phyloP scores from a whole-genome alignment of 2,113 vertebrate species.

The Hippocampus guttulatus region DNA sequence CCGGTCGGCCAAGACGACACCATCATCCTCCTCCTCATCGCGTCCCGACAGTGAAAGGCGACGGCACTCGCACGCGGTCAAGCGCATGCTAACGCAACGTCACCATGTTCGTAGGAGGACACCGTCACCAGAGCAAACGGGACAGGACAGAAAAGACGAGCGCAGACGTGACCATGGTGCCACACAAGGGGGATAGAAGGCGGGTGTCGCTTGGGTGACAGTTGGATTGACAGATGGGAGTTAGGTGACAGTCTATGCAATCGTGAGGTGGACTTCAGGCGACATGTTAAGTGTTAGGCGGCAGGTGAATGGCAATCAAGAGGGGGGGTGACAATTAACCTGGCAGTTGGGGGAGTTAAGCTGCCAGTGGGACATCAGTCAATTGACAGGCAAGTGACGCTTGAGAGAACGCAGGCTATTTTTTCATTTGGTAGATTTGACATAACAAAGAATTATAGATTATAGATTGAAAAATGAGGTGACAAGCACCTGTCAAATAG shows the following conservation, averaged over 20 bases:
- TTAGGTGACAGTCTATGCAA: background rate
- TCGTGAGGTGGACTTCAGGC: background rate
- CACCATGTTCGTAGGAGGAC: background rate
- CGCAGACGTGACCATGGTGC: background rate
- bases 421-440: too few species aligned
- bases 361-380: too few species aligned
- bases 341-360: too few species aligned
- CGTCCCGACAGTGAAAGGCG: background rate
- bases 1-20: background rate
- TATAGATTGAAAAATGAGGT: too few species aligned
- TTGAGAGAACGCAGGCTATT: background rate
- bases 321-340: too few species aligned
- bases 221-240: background rate
- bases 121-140: background rate
- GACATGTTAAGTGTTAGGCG: background rate
- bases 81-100: background rate
- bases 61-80: background rate
- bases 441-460: too few species aligned
- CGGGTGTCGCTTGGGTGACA: background rate
- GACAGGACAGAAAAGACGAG: background rate
- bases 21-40: background rate
- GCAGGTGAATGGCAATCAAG: too few species aligned
- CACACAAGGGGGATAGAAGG: background rate
- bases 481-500: too few species aligned
- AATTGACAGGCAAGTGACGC: background rate